Conservation (phyloP, 2,888 invertebrate genomes). For the Ornithoptera alexandrae region DNA sequence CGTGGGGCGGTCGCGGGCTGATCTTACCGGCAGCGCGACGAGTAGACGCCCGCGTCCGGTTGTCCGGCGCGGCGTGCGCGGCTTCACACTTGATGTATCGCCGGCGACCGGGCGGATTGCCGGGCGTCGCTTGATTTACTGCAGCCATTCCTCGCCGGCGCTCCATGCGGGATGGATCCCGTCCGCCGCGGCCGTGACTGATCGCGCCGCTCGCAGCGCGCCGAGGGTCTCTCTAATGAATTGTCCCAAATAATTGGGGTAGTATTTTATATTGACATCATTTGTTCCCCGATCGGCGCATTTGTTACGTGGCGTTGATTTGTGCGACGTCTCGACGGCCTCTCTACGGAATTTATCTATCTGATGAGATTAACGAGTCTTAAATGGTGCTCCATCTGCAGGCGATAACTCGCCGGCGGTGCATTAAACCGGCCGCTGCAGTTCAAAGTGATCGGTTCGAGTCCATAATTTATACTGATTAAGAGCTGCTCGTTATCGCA, state of each 20-base stretch:
- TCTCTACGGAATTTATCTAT: conserved; percentile 39
- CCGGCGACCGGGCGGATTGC: conserved; percentile 75
- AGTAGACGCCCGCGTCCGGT: conserved; percentile 80
- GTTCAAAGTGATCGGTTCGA: conserved; percentile 12
- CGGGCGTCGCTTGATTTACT: conserved; percentile 75
- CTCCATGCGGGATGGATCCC: conserved; percentile 72
- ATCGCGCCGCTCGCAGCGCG: conserved; percentile 49
- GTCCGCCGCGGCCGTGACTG: conserved; percentile 72
- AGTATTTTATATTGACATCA: conserved; percentile 76
- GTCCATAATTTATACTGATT: conserved; percentile 25
- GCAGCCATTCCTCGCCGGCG: conserved; percentile 75
- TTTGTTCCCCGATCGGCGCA: conserved; percentile 74
- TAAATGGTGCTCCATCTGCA: conserved; percentile 38
- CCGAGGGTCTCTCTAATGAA: conserved; percentile 74
- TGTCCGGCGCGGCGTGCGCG: conserved; percentile 79
- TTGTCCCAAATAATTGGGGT: conserved; percentile 79
- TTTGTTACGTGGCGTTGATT: conserved; percentile 72
- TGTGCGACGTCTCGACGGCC: conserved; percentile 71
- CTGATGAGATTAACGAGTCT: conserved; percentile 42
- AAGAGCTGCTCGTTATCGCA: conserved; percentile 22
- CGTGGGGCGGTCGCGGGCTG: conserved; percentile 53
- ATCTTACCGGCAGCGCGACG: conserved; percentile 78
- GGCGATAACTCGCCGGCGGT: conserved; percentile 30
- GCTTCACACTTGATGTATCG: conserved; percentile 79
- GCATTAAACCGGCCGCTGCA: conserved; percentile 2